Base-by-base conservation (phyloP, 2,888 invertebrate genomes). In the Linnaemya tessellans region DNA sequence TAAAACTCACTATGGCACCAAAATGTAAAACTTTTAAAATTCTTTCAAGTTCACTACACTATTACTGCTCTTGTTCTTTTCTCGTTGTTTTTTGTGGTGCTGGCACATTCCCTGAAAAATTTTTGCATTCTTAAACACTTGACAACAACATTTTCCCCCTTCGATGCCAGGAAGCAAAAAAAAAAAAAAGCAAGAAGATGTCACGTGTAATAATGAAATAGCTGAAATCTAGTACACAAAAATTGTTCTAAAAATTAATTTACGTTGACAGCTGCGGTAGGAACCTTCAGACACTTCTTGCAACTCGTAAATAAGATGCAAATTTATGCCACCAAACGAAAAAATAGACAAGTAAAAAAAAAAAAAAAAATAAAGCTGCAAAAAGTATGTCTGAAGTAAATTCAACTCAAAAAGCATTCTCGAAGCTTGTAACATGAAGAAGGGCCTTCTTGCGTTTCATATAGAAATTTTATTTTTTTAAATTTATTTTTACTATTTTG, bases 231-330 rank as follows among this genome's bases (percentile, higher is more conserved):
- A 58, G 43, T 73, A 51, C 35, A 78, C 43, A 46, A 20, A 67
- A 77, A 56, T 13, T 62, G 43, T 25, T n/a, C 64, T 64, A 46
- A n/a, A 80, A 80, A 74, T 64, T 74, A 73, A 74, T 74, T 77
- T 77, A 64, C 68, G 70, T 64, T 70, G 81, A 77, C 81, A 77
- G 81, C 56, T 75, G 70, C 62, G 75, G 70, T 49, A 41, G 41
- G 64, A 82, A 70, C 81, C 70, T 82, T 81, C 70, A 81, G 62
- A 74, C 51, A 60, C n/a, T 81, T 54, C 25, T 13, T 30, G 30
- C 30, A 43, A 56, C 70, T 56, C 51, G 73, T 51, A 77, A 82
- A 82, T 82, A 56, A 70, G 70, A 82, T 75, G 75, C 64, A 82
- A 82, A 82, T 82, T 82, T 82, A 70, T 82, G 70, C 64, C 56